Conservation (phyloP, 2,113 vertebrate species). For the Actinemys pallida region DNA sequence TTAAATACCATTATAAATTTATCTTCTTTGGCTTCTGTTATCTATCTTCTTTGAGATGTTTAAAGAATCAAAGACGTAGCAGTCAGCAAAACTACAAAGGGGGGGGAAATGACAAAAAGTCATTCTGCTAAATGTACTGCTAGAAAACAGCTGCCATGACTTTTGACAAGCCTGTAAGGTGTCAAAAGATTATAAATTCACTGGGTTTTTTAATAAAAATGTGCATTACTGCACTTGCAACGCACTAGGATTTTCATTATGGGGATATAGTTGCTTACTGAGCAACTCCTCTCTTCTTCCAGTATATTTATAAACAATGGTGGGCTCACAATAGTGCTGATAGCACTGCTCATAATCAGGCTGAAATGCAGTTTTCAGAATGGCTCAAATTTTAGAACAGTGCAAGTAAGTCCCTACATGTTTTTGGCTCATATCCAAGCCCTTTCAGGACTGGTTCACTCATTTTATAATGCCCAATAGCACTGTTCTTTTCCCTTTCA, state of each 20-base stretch:
- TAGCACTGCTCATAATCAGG: not conserved
- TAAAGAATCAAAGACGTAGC: slow-evolving; percentile 43
- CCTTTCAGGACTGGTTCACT: not conserved
- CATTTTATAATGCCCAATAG: not conserved
- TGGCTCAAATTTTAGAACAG: not conserved
- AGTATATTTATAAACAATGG: not conserved
- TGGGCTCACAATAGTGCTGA: not conserved
- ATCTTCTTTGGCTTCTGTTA: slow-evolving; percentile 59
- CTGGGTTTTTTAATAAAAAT: not conserved
- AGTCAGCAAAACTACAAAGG: slow-evolving; percentile 71
- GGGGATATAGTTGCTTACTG: slow-evolving; percentile 35
- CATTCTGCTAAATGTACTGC: not conserved
- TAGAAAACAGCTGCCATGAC: slow-evolving; percentile 36
- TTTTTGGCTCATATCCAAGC: not conserved
- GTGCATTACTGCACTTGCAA: not conserved
- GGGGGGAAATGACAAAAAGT: slow-evolving; percentile 7
- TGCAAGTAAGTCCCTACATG: not conserved
- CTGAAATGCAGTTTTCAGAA: not conserved
- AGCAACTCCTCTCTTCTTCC: slow-evolving; percentile 30
- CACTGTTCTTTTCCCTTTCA: not conserved
- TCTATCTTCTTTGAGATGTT: slow-evolving; percentile 54
- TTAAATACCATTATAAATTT: slow-evolving; percentile 50
- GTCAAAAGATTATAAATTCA: slow-evolving; percentile 46
- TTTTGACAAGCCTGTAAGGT: slow-evolving; percentile 64
- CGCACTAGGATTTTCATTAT: not conserved